Evolutionary conservation across 1,140 invertebrate species (phyloP).

Genomic region (Drosophila ercepeae): DNA sequence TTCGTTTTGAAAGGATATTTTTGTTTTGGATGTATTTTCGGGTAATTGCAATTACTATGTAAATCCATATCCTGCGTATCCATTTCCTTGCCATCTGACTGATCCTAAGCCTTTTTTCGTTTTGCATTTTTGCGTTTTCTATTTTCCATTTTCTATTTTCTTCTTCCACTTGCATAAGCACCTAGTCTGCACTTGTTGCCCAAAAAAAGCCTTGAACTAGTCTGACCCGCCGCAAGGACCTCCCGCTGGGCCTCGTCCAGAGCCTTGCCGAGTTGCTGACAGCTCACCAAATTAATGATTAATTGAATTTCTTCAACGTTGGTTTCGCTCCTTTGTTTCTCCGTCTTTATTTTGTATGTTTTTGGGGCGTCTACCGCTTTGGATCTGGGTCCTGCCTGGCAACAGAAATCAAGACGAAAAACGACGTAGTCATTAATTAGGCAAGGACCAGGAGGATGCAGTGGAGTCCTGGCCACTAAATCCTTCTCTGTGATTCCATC

Average conservation of each 20-base stretch:
- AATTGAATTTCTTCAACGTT: slow-evolving; percentile 49
- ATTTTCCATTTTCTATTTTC: neutral
- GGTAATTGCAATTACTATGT: slow-evolving; percentile 1
- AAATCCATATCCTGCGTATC: neutral
- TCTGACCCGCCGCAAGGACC: neutral
- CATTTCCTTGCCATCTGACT: too few species aligned
- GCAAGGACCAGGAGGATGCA: neutral
- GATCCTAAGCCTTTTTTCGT: too few species aligned
- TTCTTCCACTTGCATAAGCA: neutral
- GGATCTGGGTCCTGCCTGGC: neutral
- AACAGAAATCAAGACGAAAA: slow-evolving; percentile 25
- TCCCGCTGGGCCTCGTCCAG: slow-evolving; percentile 2
- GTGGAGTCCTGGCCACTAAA: neutral
- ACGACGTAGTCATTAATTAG: slow-evolving; percentile 33
- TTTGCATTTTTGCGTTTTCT: too few species aligned
- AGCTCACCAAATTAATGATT: slow-evolving; percentile 65
- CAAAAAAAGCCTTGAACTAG: slow-evolving; percentile 7
- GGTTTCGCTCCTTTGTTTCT: neutral
- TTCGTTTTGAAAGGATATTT: neutral
- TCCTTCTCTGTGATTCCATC: neutral
- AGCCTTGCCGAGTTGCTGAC: slow-evolving; percentile 37
- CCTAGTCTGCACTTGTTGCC: slow-evolving; percentile 1
- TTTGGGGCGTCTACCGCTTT: neutral
- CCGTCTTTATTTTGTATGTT: neutral
- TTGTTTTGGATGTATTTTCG: neutral